Evolutionary conservation across 2,113 vertebrate genomes (phyloP), one percentile per base, ranked within the genome.

Genomic region (Suncus etruscus): DNA sequence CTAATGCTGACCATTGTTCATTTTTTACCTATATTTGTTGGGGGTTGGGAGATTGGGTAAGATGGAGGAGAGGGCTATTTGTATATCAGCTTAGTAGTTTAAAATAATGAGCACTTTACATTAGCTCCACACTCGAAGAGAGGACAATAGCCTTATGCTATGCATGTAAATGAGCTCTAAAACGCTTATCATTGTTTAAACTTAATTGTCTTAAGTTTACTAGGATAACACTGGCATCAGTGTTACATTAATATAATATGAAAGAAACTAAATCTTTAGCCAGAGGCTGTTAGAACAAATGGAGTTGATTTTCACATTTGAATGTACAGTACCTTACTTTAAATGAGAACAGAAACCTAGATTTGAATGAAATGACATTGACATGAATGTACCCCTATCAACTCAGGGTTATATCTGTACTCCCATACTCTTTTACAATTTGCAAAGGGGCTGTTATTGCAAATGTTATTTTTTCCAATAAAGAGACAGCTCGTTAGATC

Each of bases 401-500:
- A 78, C 68, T 95, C 79, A 72, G 84, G 82, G 88, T 94, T 89
- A 72, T 84, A 61, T 86, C 66, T 96, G 91, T 91, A 85, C 76
- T 97, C 83, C 68, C 48, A 87, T 65, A 89, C 94, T 91, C 75
- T 97, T 91, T 93, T 95, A 95, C 83, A 95, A 96, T 97, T 97
- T 97, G 93, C 91, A 95, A 95, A 96, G 93, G 93, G 79, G 74
- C 90, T 95, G 91, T 96, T 97, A 93, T 94, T 95, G 95, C 92
- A 96, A 97, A 96, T 95, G 91, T 91, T 96, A 94, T 97, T 82
- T 89, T 97, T 97, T 79, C 93, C 95, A 89, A 87, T 95, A 96
- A 97, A 95, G 94, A 95, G 95, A 95, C 91, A 97, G 91, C 91
- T 98, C 97, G 96, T 98, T 98, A 98, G 95, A 95, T 90, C 95